phyloP scores from a whole-genome alignment of 2,113 vertebrate genomes.

The Sitta europaea region DNA sequence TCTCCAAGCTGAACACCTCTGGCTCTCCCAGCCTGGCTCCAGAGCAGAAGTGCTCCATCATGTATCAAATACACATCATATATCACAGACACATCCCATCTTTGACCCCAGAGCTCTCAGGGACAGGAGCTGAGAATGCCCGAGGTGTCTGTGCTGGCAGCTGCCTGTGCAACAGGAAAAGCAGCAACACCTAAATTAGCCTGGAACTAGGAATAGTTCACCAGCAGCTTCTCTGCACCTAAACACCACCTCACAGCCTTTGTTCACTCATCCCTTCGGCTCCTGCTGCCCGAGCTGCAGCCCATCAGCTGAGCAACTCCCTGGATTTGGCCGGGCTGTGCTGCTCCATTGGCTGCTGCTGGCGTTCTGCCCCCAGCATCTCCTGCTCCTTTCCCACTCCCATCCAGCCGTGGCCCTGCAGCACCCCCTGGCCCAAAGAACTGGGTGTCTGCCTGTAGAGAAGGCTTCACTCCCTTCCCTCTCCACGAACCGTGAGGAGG shows the following conservation, averaged over 20 bases:
- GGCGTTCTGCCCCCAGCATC: background rate
- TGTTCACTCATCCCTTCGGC: background rate
- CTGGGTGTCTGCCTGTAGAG: background rate
- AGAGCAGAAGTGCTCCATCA: background rate
- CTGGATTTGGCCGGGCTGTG: background rate
- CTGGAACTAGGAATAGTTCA: background rate
- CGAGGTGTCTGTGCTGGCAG: accelerated
- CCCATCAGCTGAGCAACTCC: background rate
- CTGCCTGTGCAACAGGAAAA: background rate
- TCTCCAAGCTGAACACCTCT: background rate
- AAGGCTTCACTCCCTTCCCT: background rate
- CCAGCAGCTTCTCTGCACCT: background rate
- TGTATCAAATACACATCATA: background rate
- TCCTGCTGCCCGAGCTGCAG: background rate
- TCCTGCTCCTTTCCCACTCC: background rate
- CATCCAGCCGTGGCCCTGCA: accelerated
- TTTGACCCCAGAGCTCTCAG: background rate
- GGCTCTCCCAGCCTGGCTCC: background rate
- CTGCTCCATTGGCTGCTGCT: background rate
- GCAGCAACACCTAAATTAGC: background rate
- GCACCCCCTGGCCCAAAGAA: background rate
- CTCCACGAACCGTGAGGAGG: accelerated
- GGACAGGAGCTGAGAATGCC: background rate
- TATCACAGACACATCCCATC: background rate
- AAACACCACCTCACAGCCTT: background rate